phyloP scores from a whole-genome alignment of 2,888 invertebrate genomes.

The Cryptus viduatorius region DNA sequence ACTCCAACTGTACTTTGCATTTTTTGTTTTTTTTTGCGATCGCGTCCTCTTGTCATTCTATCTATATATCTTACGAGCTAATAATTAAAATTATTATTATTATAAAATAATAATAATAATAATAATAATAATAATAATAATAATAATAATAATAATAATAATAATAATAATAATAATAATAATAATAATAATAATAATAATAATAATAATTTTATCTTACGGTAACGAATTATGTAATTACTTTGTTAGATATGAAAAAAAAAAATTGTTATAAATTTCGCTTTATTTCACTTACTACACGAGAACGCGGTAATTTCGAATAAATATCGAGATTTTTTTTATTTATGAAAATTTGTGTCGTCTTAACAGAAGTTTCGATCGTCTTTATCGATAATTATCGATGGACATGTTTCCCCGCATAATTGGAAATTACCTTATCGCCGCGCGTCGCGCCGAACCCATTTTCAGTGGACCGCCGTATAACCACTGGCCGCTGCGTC shows the following conservation, averaged over 20 bases:
- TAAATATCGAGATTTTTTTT: no score
- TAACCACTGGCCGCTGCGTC: not conserved
- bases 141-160: no score
- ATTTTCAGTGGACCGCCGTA: not conserved
- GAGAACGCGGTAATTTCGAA: no score
- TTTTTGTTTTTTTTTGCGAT: constrained; percentile 1
- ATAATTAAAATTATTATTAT: not conserved
- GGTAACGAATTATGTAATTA: no score
- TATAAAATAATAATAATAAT: no score
- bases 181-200: not conserved
- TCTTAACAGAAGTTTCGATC: no score
- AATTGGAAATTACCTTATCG: constrained; percentile 71
- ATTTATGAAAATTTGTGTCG: no score
- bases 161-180: not conserved
- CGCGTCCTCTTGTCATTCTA: not conserved
- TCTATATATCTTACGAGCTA: not conserved
- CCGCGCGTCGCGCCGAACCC: constrained; percentile 50
- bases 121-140: no score
- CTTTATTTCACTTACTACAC: no score
- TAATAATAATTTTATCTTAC: no score
- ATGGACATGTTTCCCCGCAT: constrained; percentile 52
- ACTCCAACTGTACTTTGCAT: constrained; percentile 48
- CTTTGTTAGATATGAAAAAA: no score
- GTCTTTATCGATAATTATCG: constrained; percentile 2
- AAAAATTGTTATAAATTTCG: no score